Evolutionary conservation across 2,888 invertebrate genomes (phyloP).

Genomic region (Horisme vitalbata): DNA sequence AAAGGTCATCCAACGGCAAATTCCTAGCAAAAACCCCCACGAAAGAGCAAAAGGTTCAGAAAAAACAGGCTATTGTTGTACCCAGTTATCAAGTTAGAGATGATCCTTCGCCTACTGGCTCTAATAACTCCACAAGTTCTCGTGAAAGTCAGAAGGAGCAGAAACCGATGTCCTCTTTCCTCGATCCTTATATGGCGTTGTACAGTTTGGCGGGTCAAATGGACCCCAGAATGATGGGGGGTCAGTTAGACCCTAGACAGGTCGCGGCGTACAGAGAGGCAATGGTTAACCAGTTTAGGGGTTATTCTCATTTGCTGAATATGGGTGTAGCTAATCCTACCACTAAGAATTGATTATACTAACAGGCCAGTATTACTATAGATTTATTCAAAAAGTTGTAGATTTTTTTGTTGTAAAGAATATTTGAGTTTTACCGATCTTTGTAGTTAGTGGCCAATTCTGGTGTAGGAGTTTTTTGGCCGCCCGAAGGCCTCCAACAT

Average conservation of each 20-base stretch:
- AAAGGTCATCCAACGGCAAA: constrained; percentile 81
- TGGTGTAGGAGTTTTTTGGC: too few species aligned
- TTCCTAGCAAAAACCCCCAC: constrained; percentile 76
- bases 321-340: constrained; percentile 64
- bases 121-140: constrained; percentile 42
- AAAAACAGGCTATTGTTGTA: constrained; percentile 56
- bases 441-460: too few species aligned
- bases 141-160: constrained; percentile 39
- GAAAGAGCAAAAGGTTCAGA: constrained; percentile 53
- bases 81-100: constrained; percentile 70
- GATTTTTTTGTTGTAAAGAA: too few species aligned
- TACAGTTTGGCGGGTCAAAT: constrained; percentile 66
- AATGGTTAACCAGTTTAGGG: constrained; percentile 63
- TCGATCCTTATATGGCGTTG: constrained; percentile 73
- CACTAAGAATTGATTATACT: constrained; percentile 61
- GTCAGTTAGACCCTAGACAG: constrained; percentile 69
- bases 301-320: constrained; percentile 61
- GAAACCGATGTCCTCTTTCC: constrained; percentile 49
- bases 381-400: too few species aligned
- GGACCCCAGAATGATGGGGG: constrained; percentile 62
- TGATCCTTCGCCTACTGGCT: constrained; percentile 53
- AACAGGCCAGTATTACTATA: too few species aligned
- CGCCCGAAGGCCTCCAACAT: too few species aligned
- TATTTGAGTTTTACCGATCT: too few species aligned
- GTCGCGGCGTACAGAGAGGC: constrained; percentile 71